Evolutionary conservation across 2,888 invertebrate genomes (phyloP).

Genomic region (Tricholauxania praeusta): DNA sequence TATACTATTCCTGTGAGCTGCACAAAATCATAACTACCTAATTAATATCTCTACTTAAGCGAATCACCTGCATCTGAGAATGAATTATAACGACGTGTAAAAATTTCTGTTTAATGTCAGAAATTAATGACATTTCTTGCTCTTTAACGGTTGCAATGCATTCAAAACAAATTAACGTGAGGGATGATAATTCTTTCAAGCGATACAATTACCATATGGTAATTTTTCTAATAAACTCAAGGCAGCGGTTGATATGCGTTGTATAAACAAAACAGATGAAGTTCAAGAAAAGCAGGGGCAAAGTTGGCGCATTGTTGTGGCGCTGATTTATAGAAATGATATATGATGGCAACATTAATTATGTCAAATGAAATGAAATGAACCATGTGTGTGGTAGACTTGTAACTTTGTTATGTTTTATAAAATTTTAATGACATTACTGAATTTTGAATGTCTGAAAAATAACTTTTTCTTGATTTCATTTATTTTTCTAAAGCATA

Average conservation of each 20-base stretch:
- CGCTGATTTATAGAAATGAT: constrained; percentile 1
- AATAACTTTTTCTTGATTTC: too few species aligned
- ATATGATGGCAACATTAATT: constrained; percentile 20
- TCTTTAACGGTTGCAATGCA: background rate
- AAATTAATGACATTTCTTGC: background rate
- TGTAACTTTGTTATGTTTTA: too few species aligned
- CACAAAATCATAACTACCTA: too few species aligned
- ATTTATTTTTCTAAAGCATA: too few species aligned
- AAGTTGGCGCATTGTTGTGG: background rate
- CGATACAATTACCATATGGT: constrained; percentile 1
- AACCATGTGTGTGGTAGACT: background rate
- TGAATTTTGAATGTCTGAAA: too few species aligned
- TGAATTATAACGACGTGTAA: background rate
- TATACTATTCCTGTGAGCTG: too few species aligned
- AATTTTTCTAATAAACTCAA: background rate
- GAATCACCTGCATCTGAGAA: too few species aligned
- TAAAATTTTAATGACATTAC: too few species aligned
- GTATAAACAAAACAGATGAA: constrained; percentile 19
- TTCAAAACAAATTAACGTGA: background rate
- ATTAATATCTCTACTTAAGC: too few species aligned
- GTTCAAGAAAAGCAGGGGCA: constrained; percentile 19
- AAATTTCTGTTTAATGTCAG: constrained; percentile 5
- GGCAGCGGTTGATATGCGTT: background rate
- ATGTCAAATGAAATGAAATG: background rate
- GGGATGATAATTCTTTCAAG: constrained; percentile 18